phyloP scores from a whole-genome alignment of 2,888 invertebrate genomes.

The Eremobia ochroleuca region DNA sequence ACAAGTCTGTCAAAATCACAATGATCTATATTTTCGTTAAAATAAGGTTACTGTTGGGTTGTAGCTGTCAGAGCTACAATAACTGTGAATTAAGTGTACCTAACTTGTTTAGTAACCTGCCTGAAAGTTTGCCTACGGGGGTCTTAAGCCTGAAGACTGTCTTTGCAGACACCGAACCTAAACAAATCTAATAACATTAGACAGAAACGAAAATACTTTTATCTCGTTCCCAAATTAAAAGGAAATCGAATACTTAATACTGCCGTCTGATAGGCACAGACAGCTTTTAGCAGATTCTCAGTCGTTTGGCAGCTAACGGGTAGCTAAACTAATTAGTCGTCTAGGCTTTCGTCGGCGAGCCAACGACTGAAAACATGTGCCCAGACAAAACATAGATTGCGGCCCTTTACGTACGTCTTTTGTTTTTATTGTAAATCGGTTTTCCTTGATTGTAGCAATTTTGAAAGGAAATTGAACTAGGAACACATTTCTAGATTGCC shows the following conservation, averaged over 20 bases:
- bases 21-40: too few species aligned
- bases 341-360: slow-evolving; percentile 35
- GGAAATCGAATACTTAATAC: slow-evolving; percentile 39
- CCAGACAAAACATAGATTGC: slow-evolving; percentile 8
- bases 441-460: neutral
- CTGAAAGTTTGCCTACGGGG: neutral
- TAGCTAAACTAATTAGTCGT: slow-evolving; percentile 54
- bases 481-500: neutral
- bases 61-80: too few species aligned
- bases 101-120: neutral
- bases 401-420: slow-evolving; percentile 1
- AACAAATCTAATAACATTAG: neutral
- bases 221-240: slow-evolving; percentile 36
- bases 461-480: slow-evolving; percentile 6
- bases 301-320: slow-evolving; percentile 49
- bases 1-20: too few species aligned
- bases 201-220: slow-evolving; percentile 22
- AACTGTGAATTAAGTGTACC: neutral
- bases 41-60: too few species aligned
- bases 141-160: neutral
- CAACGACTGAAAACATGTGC: slow-evolving; percentile 19
- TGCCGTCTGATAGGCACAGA: slow-evolving; percentile 13
- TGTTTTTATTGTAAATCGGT: neutral
- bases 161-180: neutral
- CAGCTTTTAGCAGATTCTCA: slow-evolving; percentile 23